phyloP scores from a whole-genome alignment of 2,113 vertebrate genomes.

The Glaucomys volans region DNA sequence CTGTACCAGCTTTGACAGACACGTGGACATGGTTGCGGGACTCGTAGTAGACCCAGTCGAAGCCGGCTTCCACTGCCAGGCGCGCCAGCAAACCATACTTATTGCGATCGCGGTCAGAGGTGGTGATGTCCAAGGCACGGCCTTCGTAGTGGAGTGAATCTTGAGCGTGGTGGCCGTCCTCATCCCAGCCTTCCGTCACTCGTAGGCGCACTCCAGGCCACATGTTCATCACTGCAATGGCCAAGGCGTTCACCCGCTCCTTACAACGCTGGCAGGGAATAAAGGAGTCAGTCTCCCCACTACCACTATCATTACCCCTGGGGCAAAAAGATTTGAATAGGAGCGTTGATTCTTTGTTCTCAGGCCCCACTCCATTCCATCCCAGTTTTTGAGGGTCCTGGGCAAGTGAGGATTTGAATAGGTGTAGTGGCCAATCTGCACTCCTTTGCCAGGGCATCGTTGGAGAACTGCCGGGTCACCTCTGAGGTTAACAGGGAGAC shows the following conservation, averaged over 20 bases:
- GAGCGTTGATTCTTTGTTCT: not conserved
- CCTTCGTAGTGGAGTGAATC: conserved; percentile 98
- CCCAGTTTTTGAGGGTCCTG: not conserved
- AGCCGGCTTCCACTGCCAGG: conserved; percentile 97
- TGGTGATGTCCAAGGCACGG: conserved; percentile 98
- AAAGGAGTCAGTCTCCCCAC: not conserved
- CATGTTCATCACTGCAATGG: conserved; percentile 98
- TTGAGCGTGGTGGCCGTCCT: conserved; percentile 95
- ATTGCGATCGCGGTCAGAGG: conserved; percentile 94
- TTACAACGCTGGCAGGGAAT: conserved; percentile 93
- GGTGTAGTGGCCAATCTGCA: not conserved
- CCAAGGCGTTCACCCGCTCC: conserved; percentile 95
- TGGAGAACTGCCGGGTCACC: not conserved
- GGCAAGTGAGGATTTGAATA: not conserved
- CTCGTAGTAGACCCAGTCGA: conserved; percentile 99
- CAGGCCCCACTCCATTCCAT: not conserved
- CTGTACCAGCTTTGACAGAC: conserved; percentile 97
- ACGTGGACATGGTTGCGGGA: conserved; percentile 97
- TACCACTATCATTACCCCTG: not conserved
- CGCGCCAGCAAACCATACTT: conserved; percentile 97
- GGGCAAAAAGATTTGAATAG: not conserved
- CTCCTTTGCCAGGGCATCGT: not conserved
- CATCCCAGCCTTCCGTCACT: conserved; percentile 98
- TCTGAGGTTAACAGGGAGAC: not conserved
- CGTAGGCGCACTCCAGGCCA: conserved; percentile 96